Conservation (phyloP, 2,888 invertebrate species). For the Phania funesta region DNA sequence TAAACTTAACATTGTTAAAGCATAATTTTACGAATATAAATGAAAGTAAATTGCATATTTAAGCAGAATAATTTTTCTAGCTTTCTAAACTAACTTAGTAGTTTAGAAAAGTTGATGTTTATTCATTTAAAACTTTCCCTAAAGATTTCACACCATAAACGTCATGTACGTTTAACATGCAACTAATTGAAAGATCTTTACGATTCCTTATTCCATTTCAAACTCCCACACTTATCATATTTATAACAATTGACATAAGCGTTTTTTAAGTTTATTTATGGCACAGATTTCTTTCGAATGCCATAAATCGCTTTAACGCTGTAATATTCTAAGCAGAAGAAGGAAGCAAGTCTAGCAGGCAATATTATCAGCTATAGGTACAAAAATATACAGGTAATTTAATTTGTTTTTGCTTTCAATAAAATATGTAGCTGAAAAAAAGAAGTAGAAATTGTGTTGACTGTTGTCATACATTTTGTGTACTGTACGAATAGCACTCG, state of each 20-base stretch:
- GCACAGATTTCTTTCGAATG: background rate
- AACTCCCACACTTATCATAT: constrained; percentile 57
- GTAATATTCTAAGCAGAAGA: background rate
- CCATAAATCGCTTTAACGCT: background rate
- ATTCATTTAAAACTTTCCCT: background rate
- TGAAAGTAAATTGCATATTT: no score
- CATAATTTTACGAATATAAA: no score
- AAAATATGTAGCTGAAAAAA: background rate
- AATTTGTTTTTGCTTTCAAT: background rate
- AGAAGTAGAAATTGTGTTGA: background rate
- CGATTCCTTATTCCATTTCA: constrained; percentile 19
- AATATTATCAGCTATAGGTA: background rate
- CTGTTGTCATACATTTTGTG: background rate
- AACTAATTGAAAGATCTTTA: constrained; percentile 33
- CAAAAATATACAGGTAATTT: background rate
- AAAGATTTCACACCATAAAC: background rate
- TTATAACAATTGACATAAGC: constrained; percentile 32
- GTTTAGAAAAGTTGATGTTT: background rate
- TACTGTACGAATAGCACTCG: background rate
- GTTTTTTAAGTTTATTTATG: constrained; percentile 14
- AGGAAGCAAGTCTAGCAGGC: background rate
- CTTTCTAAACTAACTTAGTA: no score
- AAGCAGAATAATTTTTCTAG: no score
- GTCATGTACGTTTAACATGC: background rate
- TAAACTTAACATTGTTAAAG: no score